Percentiles rank a stretch among this genome's conserved stretches.
Conservation (phyloP, 2,888 invertebrate species). For the Lamproptera curius region DNA sequence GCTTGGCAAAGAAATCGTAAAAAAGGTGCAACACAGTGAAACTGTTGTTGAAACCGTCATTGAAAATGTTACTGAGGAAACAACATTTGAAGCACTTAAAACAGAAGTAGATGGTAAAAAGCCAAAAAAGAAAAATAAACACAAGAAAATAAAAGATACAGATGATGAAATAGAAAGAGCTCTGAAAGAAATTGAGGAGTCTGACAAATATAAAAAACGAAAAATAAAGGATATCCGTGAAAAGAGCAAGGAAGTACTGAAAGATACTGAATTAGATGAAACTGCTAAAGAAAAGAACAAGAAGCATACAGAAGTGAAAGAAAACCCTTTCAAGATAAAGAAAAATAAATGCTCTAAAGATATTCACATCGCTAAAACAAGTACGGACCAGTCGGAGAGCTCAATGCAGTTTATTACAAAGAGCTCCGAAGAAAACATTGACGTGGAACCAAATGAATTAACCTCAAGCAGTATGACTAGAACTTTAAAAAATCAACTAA, state of each 20-base stretch:
- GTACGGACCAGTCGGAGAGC: neutral
- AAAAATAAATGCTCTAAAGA: slow-evolving; percentile 35
- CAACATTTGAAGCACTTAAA: slow-evolving; percentile 27
- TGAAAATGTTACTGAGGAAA: slow-evolving; percentile 29
- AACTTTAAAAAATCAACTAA: too few species aligned
- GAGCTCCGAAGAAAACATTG: too few species aligned
- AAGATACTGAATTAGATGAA: slow-evolving; percentile 24
- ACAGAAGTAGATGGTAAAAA: slow-evolving; percentile 46
- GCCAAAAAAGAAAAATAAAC: slow-evolving; percentile 58
- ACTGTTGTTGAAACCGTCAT: slow-evolving; percentile 44
- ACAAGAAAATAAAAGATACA: slow-evolving; percentile 50
- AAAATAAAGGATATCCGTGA: slow-evolving; percentile 45
- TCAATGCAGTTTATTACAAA: too few species aligned
- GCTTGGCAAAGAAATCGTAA: slow-evolving; percentile 35
- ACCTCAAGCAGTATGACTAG: too few species aligned
- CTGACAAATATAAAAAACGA: slow-evolving; percentile 57
- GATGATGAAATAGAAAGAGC: slow-evolving; percentile 68
- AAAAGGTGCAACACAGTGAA: slow-evolving; percentile 51
- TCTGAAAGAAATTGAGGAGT: slow-evolving; percentile 65
- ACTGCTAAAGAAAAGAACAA: slow-evolving; percentile 1
- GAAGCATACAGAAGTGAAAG: slow-evolving; percentile 19
- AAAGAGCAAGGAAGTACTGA: slow-evolving; percentile 36
- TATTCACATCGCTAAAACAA: slow-evolving; percentile 21
- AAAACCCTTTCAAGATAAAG: slow-evolving; percentile 27
- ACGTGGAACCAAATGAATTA: too few species aligned